phyloP scores from a whole-genome alignment of 2,113 vertebrate species.

The human region GRCh38 chr4:88141001-88141500 shows the following conservation, averaged over 20 bases:
- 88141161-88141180: neutral
- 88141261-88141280: neutral
- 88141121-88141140: neutral
- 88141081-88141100: conserved; percentile 2
- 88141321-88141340: neutral
- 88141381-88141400: neutral
- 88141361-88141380: neutral
- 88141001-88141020: neutral
- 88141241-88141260: neutral
- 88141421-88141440: neutral
- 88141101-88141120: neutral
- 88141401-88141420: neutral
- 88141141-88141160: neutral
- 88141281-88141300: neutral
- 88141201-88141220: neutral
- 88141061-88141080: neutral
- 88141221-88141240: neutral
- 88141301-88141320: neutral
- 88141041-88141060: neutral
- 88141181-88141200: neutral
- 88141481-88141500: neutral
- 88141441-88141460: neutral
- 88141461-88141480: neutral
- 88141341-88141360: fast-evolving
- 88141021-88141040: neutral